Percentiles rank a stretch among this genome's conserved stretches.
Conservation (phyloP, 2,888 invertebrate species). For the Hartigia nigra region DNA sequence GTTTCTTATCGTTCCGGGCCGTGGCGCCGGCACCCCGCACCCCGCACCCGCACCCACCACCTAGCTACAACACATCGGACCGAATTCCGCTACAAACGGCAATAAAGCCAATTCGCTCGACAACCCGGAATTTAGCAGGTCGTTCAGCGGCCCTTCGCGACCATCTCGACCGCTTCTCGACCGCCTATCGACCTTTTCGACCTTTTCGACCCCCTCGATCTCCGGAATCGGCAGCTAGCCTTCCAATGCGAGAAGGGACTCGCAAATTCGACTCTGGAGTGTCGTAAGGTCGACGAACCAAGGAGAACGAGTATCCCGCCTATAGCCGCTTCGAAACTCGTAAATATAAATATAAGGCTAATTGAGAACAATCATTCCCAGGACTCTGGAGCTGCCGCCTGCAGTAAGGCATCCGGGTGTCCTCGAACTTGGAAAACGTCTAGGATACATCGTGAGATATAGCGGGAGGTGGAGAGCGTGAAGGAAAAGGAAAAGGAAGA, state of each 20-base stretch:
- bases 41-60: constrained; percentile 7
- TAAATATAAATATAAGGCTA: constrained; percentile 49
- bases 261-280: background rate
- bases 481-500: background rate
- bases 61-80: constrained; percentile 2
- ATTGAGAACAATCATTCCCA: constrained; percentile 43
- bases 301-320: background rate
- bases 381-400: background rate
- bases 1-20: constrained; percentile 39
- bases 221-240: background rate
- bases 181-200: background rate
- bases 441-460: background rate
- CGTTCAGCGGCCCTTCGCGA: background rate
- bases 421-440: background rate
- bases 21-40: constrained; percentile 24
- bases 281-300: background rate
- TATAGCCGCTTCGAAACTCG: constrained; percentile 13
- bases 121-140: constrained; percentile 29
- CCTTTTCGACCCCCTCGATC: background rate
- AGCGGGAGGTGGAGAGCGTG: background rate
- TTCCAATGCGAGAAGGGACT: background rate
- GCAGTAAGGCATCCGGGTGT: background rate
- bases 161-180: background rate
- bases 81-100: constrained; percentile 25
- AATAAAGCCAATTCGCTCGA: constrained; percentile 36